phyloP scores from a whole-genome alignment of 2,113 vertebrate species.

The Phrynocephalus versicolor region DNA sequence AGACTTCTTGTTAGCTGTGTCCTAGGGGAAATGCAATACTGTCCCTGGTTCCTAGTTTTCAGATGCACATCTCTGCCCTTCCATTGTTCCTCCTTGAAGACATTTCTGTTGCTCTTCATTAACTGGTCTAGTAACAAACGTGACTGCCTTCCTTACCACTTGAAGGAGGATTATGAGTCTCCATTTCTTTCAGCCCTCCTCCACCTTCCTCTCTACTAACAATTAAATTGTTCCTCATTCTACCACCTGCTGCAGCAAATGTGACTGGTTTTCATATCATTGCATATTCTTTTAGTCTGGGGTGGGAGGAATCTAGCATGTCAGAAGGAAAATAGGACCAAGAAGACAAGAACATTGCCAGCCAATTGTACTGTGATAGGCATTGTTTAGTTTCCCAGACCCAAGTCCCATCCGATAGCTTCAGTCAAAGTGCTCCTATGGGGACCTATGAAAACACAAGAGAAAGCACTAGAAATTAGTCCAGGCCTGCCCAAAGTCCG shows the following conservation, averaged over 20 bases:
- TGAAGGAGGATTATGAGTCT: background rate
- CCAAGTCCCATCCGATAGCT: background rate
- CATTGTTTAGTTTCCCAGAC: background rate
- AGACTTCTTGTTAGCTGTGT: background rate
- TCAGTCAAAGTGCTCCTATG: background rate
- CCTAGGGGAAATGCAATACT: background rate
- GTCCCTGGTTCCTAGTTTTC: background rate
- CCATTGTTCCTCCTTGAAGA: background rate
- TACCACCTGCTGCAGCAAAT: background rate
- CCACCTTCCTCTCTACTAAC: background rate
- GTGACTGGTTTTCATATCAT: background rate
- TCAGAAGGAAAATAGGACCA: too few relatives aligned
- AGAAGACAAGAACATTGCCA: background rate
- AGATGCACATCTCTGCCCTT: background rate
- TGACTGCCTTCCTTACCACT: background rate
- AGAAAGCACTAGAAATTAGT: background rate
- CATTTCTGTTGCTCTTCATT: background rate
- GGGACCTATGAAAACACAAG: background rate
- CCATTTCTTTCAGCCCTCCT: background rate
- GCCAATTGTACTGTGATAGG: background rate
- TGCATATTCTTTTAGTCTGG: background rate
- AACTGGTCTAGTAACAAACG: background rate
- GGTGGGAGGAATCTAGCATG: background rate
- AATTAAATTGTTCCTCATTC: background rate
- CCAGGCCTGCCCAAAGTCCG: too few relatives aligned